Conservation (phyloP, 2,888 invertebrate species). For the Lasioglossum leucozonium region DNA sequence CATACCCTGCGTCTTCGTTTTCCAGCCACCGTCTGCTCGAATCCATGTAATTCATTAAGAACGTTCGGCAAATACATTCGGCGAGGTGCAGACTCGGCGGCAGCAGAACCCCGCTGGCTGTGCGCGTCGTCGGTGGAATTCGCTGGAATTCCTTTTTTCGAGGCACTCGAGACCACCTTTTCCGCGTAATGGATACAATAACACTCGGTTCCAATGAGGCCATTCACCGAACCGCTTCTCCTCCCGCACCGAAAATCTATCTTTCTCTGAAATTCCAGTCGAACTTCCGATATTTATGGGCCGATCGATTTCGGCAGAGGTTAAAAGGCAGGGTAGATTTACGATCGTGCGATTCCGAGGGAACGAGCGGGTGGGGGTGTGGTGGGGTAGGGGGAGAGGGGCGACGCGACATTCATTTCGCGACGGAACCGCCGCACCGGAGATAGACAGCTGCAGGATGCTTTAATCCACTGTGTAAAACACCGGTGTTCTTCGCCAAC, state of each 20-base stretch:
- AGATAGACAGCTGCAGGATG: slow-evolving; percentile 34
- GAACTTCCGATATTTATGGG: slow-evolving; percentile 55
- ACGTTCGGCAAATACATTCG: slow-evolving; percentile 11
- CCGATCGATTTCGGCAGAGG: slow-evolving; percentile 45
- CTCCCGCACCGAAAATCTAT: slow-evolving; percentile 25
- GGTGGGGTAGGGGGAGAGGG: neutral
- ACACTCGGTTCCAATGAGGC: slow-evolving; percentile 35
- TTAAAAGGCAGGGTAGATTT: slow-evolving; percentile 57
- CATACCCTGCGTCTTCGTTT: neutral
- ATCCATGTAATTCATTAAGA: slow-evolving; percentile 21
- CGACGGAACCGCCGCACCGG: neutral
- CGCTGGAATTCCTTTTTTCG: neutral
- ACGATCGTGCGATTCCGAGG: slow-evolving; percentile 50
- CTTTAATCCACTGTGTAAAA: slow-evolving; percentile 55
- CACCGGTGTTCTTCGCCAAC: slow-evolving; percentile 15
- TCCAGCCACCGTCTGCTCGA: neutral
- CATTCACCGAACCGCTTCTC: slow-evolving; percentile 25
- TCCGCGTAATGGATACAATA: slow-evolving; percentile 26
- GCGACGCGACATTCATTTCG: slow-evolving; percentile 18
- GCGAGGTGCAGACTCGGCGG: neutral
- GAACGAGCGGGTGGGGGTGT: neutral
- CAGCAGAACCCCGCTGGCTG: neutral
- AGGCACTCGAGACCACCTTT: slow-evolving; percentile 6
- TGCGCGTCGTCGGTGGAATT: neutral
- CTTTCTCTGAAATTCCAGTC: slow-evolving; percentile 54